A percentile compares a stretch with the other conserved stretches of the same genome.
Evolutionary conservation across 2,888 invertebrate genomes (phyloP).

Genomic region (Ctena decussata): DNA sequence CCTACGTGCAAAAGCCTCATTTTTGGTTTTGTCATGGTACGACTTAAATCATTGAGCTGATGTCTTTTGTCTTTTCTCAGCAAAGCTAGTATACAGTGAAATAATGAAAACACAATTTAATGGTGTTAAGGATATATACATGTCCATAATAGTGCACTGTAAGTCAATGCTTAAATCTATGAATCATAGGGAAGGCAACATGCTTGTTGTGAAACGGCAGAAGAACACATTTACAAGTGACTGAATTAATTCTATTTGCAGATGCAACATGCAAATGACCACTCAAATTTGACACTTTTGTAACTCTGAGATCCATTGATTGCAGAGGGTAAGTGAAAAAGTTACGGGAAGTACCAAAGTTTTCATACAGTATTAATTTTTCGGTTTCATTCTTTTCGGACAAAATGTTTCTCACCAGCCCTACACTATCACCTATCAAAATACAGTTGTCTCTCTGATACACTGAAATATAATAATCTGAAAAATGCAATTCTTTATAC

Average conservation of each 20-base stretch:
- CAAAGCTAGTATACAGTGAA: no score
- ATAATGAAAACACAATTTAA: no score
- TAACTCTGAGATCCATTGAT: slow-evolving; percentile 33
- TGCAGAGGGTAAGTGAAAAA: slow-evolving; percentile 14
- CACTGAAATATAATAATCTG: slow-evolving; percentile 15
- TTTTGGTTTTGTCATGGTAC: no score
- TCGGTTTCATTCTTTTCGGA: slow-evolving; percentile 5
- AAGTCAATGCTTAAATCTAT: not conserved
- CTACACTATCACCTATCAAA: slow-evolving; percentile 35
- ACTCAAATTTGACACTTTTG: slow-evolving; percentile 11
- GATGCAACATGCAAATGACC: not conserved
- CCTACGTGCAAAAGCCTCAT: no score
- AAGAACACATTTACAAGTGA: slow-evolving; percentile 43
- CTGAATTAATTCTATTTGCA: slow-evolving; percentile 18
- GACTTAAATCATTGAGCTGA: no score
- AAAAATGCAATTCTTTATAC: slow-evolving; percentile 13
- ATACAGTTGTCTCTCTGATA: slow-evolving; percentile 40
- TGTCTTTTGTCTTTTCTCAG: no score
- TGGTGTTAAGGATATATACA: no score
- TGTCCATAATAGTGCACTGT: no score
- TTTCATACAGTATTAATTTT: slow-evolving; percentile 20
- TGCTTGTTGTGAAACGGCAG: slow-evolving; percentile 21
- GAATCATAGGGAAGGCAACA: not conserved
- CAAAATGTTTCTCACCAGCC: slow-evolving; percentile 46
- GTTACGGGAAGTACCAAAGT: not conserved